phyloP scores from a whole-genome alignment of 2,113 vertebrate species.

The Gadus macrocephalus region DNA sequence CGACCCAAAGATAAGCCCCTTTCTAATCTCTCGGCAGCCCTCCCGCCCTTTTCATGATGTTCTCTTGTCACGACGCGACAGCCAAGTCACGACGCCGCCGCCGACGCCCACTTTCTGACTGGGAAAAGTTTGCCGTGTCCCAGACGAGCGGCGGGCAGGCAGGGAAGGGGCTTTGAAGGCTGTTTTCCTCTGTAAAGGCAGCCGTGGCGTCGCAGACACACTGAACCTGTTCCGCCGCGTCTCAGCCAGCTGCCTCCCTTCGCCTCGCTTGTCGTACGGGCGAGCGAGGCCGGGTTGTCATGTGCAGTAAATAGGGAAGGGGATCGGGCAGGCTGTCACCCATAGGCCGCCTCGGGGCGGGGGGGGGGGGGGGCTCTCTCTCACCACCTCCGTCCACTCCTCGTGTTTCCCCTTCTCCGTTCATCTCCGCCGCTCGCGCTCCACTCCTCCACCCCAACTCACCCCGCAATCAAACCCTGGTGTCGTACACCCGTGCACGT shows the following conservation, averaged over 20 bases:
- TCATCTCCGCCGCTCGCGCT: constrained; percentile 23
- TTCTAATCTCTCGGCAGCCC: background rate
- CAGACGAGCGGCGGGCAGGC: too few species aligned
- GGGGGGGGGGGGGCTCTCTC: background rate
- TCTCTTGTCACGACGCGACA: background rate
- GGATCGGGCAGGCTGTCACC: constrained; percentile 37
- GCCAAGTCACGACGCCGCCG: background rate
- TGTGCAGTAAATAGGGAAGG: constrained; percentile 60
- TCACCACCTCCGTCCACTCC: constrained; percentile 18
- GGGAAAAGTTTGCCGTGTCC: too few species aligned
- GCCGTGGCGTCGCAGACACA: too few species aligned
- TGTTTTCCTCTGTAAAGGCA: too few species aligned
- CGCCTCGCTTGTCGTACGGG: constrained; percentile 54
- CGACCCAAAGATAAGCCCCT: constrained; percentile 39
- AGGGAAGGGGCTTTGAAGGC: too few species aligned
- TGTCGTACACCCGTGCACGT: too few species aligned
- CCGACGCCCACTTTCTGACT: constrained; percentile 6
- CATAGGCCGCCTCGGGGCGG: constrained; percentile 35
- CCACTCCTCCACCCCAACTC: constrained; percentile 22
- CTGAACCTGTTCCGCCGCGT: too few species aligned
- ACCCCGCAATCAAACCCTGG: too few species aligned
- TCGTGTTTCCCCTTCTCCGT: background rate
- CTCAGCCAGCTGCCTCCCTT: constrained; percentile 58
- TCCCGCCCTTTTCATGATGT: too few species aligned
- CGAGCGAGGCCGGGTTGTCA: constrained; percentile 60